These are phyloP conservation scores for Scopus umbretta DNA, from an alignment of 2,113 vertebrate genomes.

Conservation along the genomic window DNA sequence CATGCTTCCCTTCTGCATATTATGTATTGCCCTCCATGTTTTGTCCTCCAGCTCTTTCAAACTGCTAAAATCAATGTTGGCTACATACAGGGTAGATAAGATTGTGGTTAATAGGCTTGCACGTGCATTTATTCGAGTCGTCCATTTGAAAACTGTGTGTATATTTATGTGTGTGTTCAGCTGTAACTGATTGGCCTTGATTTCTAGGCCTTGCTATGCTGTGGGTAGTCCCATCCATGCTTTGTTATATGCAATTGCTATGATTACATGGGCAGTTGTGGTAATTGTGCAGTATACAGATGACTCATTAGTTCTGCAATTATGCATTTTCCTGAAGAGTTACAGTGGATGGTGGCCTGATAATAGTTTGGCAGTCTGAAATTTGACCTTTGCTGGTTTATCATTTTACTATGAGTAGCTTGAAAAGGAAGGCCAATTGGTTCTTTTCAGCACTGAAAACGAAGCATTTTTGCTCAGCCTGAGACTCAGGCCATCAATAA, in stretches of 20 bases:
- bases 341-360: background rate
- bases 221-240: background rate
- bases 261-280: background rate
- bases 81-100: fast-evolving
- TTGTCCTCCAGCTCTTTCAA: background rate
- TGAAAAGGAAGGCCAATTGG: background rate
- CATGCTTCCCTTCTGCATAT: background rate
- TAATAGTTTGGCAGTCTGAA: background rate
- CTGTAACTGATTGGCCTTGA: background rate
- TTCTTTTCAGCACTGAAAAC: background rate
- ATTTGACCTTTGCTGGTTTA: conserved; percentile 26
- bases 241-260: background rate
- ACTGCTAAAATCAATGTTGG: background rate
- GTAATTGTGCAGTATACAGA: background rate
- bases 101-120: background rate
- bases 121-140: fast-evolving
- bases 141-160: background rate
- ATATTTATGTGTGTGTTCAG: background rate
- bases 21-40: background rate
- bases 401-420: background rate
- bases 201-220: background rate
- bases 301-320: conserved; percentile 35
- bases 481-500: background rate
- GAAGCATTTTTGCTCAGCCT: background rate
- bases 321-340: background rate